Conservation (phyloP, 2,888 invertebrate species). For the Mythimna loreyi region DNA sequence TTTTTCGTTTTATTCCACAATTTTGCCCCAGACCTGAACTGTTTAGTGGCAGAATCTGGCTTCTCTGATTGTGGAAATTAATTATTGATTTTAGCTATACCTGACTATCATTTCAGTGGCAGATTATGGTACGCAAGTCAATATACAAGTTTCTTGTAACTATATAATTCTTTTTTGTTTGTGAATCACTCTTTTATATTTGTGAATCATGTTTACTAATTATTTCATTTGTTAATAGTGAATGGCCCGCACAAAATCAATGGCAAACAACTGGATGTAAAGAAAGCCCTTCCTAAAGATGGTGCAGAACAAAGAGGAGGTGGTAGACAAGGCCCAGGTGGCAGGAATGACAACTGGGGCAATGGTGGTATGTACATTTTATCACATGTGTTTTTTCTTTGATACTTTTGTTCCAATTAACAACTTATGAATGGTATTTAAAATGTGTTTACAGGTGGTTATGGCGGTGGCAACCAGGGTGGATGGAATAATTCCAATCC, state of each 20-base stretch:
- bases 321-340: conserved; percentile 84
- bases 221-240: conserved; percentile 85
- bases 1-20: conserved; percentile 74
- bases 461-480: conserved; percentile 91
- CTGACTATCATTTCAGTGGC: conserved; percentile 74
- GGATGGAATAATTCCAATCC: conserved; percentile 90
- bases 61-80: conserved; percentile 89
- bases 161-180: not conserved
- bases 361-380: conserved; percentile 69
- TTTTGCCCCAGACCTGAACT: conserved; percentile 88
- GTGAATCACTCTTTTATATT: not conserved
- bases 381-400: not conserved
- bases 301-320: conserved; percentile 91
- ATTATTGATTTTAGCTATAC: conserved; percentile 88
- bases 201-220: conserved; percentile 14
- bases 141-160: conserved; percentile 71
- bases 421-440: conserved; percentile 10
- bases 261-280: conserved; percentile 97
- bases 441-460: conserved; percentile 82
- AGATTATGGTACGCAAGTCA: conserved; percentile 88
- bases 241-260: conserved; percentile 96
- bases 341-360: conserved; percentile 83
- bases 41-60: conserved; percentile 84
- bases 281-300: conserved; percentile 97
- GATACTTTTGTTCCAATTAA: not conserved